A percentile compares a stretch with the other conserved stretches of the same genome.
Conservation (phyloP, 2,888 invertebrate genomes). For the Caenorhabditis drosophilae region DNA sequence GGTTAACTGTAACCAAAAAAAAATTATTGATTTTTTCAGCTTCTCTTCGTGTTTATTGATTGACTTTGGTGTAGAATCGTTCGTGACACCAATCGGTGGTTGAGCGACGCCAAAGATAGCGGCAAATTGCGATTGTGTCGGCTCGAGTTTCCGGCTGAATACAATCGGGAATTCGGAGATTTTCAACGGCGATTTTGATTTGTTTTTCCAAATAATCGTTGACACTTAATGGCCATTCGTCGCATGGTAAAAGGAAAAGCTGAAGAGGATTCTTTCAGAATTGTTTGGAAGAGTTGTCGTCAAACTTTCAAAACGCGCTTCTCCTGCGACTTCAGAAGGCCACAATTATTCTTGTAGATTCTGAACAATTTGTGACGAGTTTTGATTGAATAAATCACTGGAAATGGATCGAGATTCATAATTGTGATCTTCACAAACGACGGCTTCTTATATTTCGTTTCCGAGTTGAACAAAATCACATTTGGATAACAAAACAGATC, state of each 20-base stretch:
- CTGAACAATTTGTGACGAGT: slow-evolving; percentile 16
- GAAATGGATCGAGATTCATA: slow-evolving; percentile 30
- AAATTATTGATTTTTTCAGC: too few relatives aligned
- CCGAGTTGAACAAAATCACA: slow-evolving; percentile 33
- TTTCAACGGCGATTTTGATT: slow-evolving; percentile 31
- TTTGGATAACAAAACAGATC: slow-evolving; percentile 25
- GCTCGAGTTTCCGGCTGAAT: slow-evolving; percentile 20
- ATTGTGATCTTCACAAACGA: slow-evolving; percentile 24
- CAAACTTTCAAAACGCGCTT: slow-evolving; percentile 4
- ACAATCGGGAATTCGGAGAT: slow-evolving; percentile 24
- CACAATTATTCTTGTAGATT: slow-evolving; percentile 5
- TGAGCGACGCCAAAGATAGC: slow-evolving; percentile 24
- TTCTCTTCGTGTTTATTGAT: too few relatives aligned
- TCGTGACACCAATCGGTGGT: slow-evolving; percentile 25
- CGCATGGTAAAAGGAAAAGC: slow-evolving; percentile 22
- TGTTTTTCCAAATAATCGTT: slow-evolving; percentile 22
- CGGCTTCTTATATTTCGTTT: slow-evolving; percentile 20
- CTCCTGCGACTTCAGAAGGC: slow-evolving; percentile 20
- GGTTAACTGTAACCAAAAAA: too few relatives aligned
- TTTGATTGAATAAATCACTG: slow-evolving; percentile 29
- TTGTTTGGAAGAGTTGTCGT: too few relatives aligned
- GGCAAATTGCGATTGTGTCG: slow-evolving; percentile 16
- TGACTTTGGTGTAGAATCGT: slow-evolving; percentile 35
- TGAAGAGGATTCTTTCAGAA: too few relatives aligned
- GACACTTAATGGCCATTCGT: slow-evolving; percentile 31